These are phyloP conservation scores for Hemibagrus wyckioides DNA, from an alignment of 2,113 vertebrate genomes.

Conservation along the genomic window DNA sequence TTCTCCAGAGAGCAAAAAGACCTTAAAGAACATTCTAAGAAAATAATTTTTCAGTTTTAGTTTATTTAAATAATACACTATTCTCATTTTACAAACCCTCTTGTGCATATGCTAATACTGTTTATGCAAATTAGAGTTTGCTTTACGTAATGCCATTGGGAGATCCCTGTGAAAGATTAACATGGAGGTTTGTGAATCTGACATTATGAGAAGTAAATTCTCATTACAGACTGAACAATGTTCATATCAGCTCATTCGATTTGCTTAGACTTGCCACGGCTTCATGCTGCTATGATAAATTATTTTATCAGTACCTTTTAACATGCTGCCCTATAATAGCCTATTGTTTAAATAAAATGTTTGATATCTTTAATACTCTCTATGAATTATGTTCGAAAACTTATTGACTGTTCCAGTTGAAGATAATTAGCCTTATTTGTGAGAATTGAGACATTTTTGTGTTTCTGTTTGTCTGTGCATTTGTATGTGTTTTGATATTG, in stretches of 20 bases:
- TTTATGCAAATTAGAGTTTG: conserved; percentile 25
- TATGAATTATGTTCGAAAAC: not conserved
- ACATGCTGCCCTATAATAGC: not conserved
- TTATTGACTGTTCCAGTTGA: too few relatives aligned
- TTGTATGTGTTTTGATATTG: conserved; percentile 44
- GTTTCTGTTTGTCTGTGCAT: not conserved
- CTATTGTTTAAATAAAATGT: not conserved
- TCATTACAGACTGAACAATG: conserved; percentile 53
- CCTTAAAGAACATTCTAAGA: not conserved
- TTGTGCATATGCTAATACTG: not conserved
- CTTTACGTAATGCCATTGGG: conserved; percentile 43
- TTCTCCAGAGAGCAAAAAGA: not conserved
- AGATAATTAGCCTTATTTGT: too few relatives aligned
- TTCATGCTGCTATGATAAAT: conserved; percentile 36
- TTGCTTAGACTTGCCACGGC: conserved; percentile 33
- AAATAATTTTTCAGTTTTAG: not conserved
- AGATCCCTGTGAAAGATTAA: conserved; percentile 63
- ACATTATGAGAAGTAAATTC: conserved; percentile 63
- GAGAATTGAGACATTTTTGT: not conserved
- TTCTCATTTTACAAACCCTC: not conserved
- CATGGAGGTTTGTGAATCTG: conserved; percentile 49
- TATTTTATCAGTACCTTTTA: conserved; percentile 37
- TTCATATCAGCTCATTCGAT: conserved; percentile 52
- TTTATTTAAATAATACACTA: not conserved
- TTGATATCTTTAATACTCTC: not conserved